Base-by-base conservation (phyloP, 2,888 invertebrate species). In the Drosophila formosana region DNA sequence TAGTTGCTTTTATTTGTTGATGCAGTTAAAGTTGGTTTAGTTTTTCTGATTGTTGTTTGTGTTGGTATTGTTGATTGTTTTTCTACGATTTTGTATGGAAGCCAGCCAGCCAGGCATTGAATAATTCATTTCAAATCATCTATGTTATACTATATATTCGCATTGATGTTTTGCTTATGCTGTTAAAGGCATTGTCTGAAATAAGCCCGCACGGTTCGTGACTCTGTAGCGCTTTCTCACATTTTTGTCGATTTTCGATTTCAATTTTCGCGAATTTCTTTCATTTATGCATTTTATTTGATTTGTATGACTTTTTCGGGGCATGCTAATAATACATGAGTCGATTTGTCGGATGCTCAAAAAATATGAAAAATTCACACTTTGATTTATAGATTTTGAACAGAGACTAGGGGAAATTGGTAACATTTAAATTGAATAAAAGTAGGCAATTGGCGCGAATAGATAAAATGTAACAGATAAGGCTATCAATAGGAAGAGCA, bases 161-260 rank as follows among this genome's bases (percentile, higher is more conserved):
- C 49, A 64, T 61, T 70, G 78, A 74, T 66, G 61, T 73, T 74
- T 74, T 78, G 66, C 73, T 78, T 72, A 70, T 72, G 69, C 26
- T 61, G 62, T 61, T 66, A 55, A 49, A 66, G 53, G 63, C 63
- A 66, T 53, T 66, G 41, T 56, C 55, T n/a, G 56, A 30, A 61
- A 60, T 52, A 56, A 66, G 66, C 65, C 69, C 69, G 37, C 47
- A 65, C 47, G 68, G n/a, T 58, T 57, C 25, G 50, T 63, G 75
- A 43, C 66, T 45, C 58, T 55, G 46, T 18, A 53, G 50, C 56
- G 45, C 3, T 55, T n/a, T 18, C 41, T 13, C 57, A 52, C 49
- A 34, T 73, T 7, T 52, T 32, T 9, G 18, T 32, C 9, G 1
- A 30, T 8, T 46, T 52, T 43, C 8, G 11, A 50, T 37, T 30